Percentiles rank a stretch among this genome's conserved stretches.
Evolutionary conservation across 2,888 invertebrate genomes (phyloP).

Genomic region (Lampropteryx suffumata): DNA sequence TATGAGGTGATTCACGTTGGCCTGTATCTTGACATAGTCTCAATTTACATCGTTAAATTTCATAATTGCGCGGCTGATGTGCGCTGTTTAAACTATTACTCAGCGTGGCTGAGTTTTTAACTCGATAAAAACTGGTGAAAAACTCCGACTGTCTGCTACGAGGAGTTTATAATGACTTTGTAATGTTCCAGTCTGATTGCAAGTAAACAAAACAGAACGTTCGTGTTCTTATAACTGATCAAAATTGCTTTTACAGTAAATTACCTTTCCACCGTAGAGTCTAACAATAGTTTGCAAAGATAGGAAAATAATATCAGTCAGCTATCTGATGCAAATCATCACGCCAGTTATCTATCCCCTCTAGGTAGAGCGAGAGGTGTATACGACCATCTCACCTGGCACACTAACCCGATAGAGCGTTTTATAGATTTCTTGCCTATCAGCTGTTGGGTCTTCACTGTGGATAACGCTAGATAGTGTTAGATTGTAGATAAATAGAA

Average conservation of each 20-base stretch:
- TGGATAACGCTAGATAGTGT: conserved; percentile 26
- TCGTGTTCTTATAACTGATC: conserved; percentile 28
- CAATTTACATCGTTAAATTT: conserved; percentile 59
- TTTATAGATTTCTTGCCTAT: conserved; percentile 53
- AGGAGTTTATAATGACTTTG: conserved; percentile 2
- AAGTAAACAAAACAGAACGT: conserved; percentile 32
- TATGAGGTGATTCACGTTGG: conserved; percentile 61
- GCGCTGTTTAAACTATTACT: conserved; percentile 27
- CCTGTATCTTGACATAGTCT: conserved; percentile 62
- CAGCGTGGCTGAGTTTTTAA: conserved; percentile 15
- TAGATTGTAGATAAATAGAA: conserved; percentile 48
- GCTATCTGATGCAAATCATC: conserved; percentile 76
- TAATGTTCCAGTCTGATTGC: conserved; percentile 14
- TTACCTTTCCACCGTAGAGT: conserved; percentile 55
- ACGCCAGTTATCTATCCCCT: conserved; percentile 72
- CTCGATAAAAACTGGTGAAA: conserved; percentile 3
- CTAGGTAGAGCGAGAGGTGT: conserved; percentile 53
- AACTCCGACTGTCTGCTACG: not conserved
- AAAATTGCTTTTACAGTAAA: conserved; percentile 26
- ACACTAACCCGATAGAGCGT: conserved; percentile 75
- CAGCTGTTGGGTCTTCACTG: conserved; percentile 36
- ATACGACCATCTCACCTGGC: conserved; percentile 57
- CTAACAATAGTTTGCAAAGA: conserved; percentile 52
- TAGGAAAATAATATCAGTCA: conserved; percentile 67
- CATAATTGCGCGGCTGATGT: conserved; percentile 48